These are phyloP conservation scores for Barbus barbus DNA, from an alignment of 2,113 vertebrate genomes.

Conservation along the genomic window DNA sequence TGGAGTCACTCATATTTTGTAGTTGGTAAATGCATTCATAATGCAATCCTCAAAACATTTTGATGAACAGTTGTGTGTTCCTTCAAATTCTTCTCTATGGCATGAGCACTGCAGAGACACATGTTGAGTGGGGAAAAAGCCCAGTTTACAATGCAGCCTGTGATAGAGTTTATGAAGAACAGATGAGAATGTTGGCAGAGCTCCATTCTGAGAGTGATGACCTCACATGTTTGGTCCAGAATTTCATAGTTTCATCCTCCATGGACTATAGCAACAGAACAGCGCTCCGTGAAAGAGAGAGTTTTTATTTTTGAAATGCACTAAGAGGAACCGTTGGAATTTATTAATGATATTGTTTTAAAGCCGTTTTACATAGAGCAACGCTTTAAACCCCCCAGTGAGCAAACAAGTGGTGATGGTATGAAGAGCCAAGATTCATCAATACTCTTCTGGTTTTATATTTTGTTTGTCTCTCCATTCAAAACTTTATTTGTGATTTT, in stretches of 20 bases:
- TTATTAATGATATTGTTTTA: not conserved
- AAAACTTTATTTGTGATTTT: not conserved
- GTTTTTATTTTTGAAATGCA: no score
- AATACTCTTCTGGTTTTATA: not conserved
- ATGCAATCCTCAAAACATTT: not conserved
- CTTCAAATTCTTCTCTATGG: conserved; percentile 1
- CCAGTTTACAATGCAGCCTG: conserved; percentile 47
- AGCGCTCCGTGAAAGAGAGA: not conserved
- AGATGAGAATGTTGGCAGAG: conserved; percentile 52
- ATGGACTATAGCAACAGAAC: conserved; percentile 2
- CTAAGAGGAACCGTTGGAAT: not conserved
- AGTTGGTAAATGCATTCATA: not conserved
- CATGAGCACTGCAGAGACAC: conserved; percentile 28
- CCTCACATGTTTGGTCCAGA: conserved; percentile 12
- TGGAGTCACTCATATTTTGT: not conserved
- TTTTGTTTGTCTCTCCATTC: not conserved
- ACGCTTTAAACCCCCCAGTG: not conserved
- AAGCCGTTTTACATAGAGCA: not conserved
- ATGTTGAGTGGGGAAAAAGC: conserved; percentile 33
- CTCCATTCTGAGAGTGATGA: conserved; percentile 41
- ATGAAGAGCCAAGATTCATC: not conserved
- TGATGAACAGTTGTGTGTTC: conserved; percentile 35
- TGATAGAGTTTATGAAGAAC: conserved; percentile 45
- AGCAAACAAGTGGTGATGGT: not conserved
- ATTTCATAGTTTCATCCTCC: conserved; percentile 31